A percentile compares a stretch with the other conserved stretches of the same genome.
These are phyloP conservation scores for Lacanobia oleracea DNA, from an alignment of 2,888 invertebrate species.

Conservation along the genomic window DNA sequence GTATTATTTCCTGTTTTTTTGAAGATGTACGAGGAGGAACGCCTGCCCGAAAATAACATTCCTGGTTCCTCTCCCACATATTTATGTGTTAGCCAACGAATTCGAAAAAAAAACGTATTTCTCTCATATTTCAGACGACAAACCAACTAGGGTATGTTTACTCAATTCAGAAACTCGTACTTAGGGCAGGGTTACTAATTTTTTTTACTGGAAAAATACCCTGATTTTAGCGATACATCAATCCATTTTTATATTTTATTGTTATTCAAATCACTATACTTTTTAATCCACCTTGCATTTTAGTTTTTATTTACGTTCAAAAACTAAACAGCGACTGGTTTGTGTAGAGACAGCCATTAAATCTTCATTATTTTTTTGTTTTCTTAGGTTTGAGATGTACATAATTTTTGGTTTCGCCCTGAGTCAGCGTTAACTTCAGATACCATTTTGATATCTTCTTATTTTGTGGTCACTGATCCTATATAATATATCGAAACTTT, in stretches of 20 bases:
- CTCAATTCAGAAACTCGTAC: too few species aligned
- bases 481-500: background rate
- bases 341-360: background rate
- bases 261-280: background rate
- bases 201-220: background rate
- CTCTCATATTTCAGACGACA: too few species aligned
- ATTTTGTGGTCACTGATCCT: constrained; percentile 8
- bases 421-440: constrained; percentile 3
- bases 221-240: background rate
- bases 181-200: too few species aligned
- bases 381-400: constrained; percentile 1
- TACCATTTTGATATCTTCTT: background rate
- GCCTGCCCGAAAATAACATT: too few species aligned
- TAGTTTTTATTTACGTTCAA: background rate
- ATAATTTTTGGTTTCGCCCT: constrained; percentile 1
- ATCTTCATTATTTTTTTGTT: constrained; percentile 12
- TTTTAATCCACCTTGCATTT: background rate
- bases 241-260: too few species aligned
- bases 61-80: too few species aligned
- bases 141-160: too few species aligned
- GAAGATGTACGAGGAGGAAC: too few species aligned
- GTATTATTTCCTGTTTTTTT: too few species aligned
- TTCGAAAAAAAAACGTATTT: too few species aligned
- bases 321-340: constrained; percentile 14
- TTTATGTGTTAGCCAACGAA: too few species aligned